These are phyloP conservation scores for Acanthosepion esculentum DNA, from an alignment of 2,888 invertebrate genomes.

Conservation along the genomic window DNA sequence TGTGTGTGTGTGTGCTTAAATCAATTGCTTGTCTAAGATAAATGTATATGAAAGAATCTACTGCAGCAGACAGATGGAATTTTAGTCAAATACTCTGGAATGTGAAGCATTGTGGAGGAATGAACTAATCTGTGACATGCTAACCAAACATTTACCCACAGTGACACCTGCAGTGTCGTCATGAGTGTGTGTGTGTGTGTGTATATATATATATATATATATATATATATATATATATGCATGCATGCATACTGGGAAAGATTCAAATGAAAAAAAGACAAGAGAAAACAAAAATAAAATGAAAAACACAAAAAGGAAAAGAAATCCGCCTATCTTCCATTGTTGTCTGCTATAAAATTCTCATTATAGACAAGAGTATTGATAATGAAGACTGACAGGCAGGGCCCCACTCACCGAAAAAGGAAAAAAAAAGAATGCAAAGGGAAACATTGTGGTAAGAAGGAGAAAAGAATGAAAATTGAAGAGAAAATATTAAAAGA, in stretches of 20 bases:
- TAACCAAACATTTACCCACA: too few relatives aligned
- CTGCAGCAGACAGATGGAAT: too few relatives aligned
- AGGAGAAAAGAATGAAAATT: not conserved
- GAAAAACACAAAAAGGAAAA: not conserved
- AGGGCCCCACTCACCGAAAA: not conserved
- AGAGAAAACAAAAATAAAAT: not conserved
- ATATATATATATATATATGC: not conserved
- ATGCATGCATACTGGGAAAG: not conserved
- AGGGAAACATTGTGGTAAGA: not conserved
- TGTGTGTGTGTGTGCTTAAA: too few relatives aligned
- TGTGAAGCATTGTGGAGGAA: too few relatives aligned
- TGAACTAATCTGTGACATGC: too few relatives aligned
- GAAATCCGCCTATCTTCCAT: not conserved
- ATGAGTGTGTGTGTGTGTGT: too few relatives aligned
- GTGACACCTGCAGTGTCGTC: too few relatives aligned
- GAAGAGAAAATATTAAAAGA: not conserved
- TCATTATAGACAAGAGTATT: not conserved
- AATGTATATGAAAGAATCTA: too few relatives aligned
- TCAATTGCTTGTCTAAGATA: too few relatives aligned
- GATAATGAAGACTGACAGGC: not conserved
- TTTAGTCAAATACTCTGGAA: too few relatives aligned
- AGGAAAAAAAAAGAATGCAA: not conserved
- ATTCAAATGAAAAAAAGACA: not conserved
- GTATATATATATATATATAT: not conserved
- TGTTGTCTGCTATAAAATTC: conserved; percentile 20